Conservation (phyloP, 2,797 vertebrate genomes). For the Mus spretus region DNA sequence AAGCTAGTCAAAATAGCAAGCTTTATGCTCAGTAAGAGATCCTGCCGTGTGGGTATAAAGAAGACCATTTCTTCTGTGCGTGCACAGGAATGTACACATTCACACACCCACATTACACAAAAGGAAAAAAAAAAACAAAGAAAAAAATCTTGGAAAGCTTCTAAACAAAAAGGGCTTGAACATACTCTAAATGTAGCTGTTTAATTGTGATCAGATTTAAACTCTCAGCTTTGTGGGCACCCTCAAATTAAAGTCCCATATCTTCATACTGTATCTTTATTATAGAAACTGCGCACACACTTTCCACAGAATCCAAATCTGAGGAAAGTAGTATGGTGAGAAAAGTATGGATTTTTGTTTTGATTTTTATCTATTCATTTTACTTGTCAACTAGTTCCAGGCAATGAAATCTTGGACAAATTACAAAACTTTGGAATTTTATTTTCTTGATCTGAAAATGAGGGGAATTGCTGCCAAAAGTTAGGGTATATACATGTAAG, state of each 20-base stretch:
- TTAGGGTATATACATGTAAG: background rate
- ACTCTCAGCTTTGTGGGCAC: background rate
- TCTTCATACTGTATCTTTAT: background rate
- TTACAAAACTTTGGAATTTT: slow-evolving; percentile 17
- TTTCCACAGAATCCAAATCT: background rate
- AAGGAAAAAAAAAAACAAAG: background rate
- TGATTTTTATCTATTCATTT: slow-evolving; percentile 28
- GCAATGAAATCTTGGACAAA: background rate
- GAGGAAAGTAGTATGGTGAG: background rate
- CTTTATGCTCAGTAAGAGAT: background rate
- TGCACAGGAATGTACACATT: background rate
- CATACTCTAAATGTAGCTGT: background rate
- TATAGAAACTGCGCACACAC: background rate
- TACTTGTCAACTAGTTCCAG: background rate
- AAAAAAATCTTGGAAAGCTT: slow-evolving; percentile 4
- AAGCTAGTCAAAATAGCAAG: background rate
- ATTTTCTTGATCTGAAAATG: slow-evolving; percentile 50
- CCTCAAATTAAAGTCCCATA: background rate
- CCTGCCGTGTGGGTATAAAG: background rate
- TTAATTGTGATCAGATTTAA: background rate
- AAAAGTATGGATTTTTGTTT: slow-evolving; percentile 34
- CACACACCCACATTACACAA: background rate
- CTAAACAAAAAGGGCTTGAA: background rate
- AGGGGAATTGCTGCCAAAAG: background rate
- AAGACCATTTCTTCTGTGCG: background rate